Conservation (phyloP, 2,888 invertebrate species). For the Leucophenga maculata region DNA sequence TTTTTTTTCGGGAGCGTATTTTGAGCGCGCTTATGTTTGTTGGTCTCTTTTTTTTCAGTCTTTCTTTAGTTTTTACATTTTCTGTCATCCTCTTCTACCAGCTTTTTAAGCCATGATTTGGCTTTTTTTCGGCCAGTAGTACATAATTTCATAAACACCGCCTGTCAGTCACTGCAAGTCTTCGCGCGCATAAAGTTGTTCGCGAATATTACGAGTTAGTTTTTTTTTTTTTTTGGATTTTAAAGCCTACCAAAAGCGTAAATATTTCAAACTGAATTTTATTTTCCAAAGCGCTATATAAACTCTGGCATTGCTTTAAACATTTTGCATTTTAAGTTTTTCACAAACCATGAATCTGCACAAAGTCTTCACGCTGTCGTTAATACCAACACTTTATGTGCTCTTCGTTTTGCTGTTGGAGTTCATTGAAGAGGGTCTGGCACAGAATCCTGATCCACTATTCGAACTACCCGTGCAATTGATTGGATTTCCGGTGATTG, state of each 20-base stretch:
- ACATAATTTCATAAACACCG: constrained; percentile 17
- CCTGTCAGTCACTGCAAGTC: constrained; percentile 59
- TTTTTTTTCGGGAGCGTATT: neutral
- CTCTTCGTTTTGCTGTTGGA: constrained; percentile 65
- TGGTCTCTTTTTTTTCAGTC: neutral
- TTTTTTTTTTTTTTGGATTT: neutral
- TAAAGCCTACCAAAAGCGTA: neutral
- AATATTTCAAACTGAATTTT: neutral
- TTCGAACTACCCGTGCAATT: constrained; percentile 89
- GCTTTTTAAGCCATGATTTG: constrained; percentile 21
- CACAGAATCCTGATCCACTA: constrained; percentile 73
- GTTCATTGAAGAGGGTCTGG: constrained; percentile 62
- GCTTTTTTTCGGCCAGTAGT: constrained; percentile 6
- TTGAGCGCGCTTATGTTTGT: neutral
- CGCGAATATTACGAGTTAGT: neutral
- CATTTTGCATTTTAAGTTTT: too few relatives aligned
- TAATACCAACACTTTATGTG: constrained; percentile 66
- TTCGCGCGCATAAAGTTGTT: constrained; percentile 52
- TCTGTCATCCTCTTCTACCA: neutral
- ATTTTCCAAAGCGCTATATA: too few relatives aligned
- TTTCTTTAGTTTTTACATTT: constrained; percentile 10
- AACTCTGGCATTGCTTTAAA: too few relatives aligned
- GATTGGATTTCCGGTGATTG: constrained; percentile 87
- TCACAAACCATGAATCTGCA: constrained; percentile 59
- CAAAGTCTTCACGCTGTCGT: constrained; percentile 60